Evolutionary conservation across 2,888 invertebrate genomes (phyloP).

Genomic region (Acronicta leporina): DNA sequence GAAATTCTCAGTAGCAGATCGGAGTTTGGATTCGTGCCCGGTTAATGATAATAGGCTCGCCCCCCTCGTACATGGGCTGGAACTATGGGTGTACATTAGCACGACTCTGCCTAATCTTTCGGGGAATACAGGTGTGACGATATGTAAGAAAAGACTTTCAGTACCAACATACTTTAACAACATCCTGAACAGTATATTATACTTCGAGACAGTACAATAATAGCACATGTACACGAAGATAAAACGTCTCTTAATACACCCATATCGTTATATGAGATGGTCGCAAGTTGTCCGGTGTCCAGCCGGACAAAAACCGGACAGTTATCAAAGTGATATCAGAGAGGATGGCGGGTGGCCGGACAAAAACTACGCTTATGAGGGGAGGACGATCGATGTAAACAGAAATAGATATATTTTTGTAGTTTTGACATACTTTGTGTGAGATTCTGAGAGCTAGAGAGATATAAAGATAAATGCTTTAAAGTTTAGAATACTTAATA

Average conservation of each 20-base stretch:
- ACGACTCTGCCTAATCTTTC: no score
- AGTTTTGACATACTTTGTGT: neutral
- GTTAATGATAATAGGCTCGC: no score
- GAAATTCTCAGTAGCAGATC: no score
- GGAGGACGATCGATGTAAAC: constrained; percentile 44
- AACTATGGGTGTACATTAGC: no score
- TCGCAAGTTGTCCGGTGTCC: constrained; percentile 44
- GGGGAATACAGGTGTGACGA: no score
- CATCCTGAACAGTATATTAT: constrained; percentile 11
- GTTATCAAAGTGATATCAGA: constrained; percentile 65
- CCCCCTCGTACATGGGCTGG: no score
- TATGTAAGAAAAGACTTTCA: no score
- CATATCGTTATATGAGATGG: constrained; percentile 45
- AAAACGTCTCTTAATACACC: constrained; percentile 51
- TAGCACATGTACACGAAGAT: constrained; percentile 20
- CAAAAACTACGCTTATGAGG: constrained; percentile 43
- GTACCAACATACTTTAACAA: neutral
- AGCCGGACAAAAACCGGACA: constrained; percentile 56
- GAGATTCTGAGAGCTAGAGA: no score
- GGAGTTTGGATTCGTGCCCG: no score
- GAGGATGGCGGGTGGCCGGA: constrained; percentile 45
- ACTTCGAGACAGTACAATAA: constrained; percentile 22
- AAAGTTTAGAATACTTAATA: no score
- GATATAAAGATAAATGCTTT: no score
- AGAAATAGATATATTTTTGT: constrained; percentile 26